Evolutionary conservation across 2,888 invertebrate species (phyloP), one percentile per base, ranked within the genome.

Genomic region (Anodontia alba): DNA sequence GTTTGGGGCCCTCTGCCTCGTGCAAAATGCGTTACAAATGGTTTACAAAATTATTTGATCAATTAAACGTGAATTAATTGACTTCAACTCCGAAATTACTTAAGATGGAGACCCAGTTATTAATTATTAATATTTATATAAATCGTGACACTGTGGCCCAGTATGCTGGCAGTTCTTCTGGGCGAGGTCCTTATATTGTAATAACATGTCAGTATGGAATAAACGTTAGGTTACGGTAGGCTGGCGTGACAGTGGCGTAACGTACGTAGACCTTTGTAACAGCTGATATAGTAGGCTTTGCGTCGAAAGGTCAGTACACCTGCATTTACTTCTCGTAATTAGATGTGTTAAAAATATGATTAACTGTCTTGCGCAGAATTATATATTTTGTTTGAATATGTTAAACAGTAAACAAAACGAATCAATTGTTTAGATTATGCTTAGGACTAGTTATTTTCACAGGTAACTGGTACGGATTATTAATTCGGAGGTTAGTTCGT

Each of bases 221-320:
- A 33, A 62, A 17, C 62, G 62, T 62, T 31, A 33, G 17, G 62
- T 62, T 33, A 62, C 62, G 62, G 29, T 62, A 62, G 33, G 62
- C n/a, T 33, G 33, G 10, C 62, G 62, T 33, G 33, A 7, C 10
- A 62, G 33, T 17, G 33, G 15, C 10, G 62, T 62, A 33, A 62
- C 54, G 54, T 54, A 23, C 7, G 12, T 23, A 23, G 7, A 15
- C 26, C 5, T 54, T n/a, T 49, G 2, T 8, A 54, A 54, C 23
- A 62, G 17, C 33, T 17, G 23, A 12, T 33, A 33, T 62, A 29
- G 29, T 33, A 62, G 12, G 10, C 1, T 33, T 62, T 62, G 26
- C 33, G 31, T 33, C 31, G 29, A 33, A 23, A 62, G 62, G 62
- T 62, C 62, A 33, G 33, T 33, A 33, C 12, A 33, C 5, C 12